Evolutionary conservation across 2,797 vertebrate genomes (phyloP).

Genomic region (Crenichthys baileyi): DNA sequence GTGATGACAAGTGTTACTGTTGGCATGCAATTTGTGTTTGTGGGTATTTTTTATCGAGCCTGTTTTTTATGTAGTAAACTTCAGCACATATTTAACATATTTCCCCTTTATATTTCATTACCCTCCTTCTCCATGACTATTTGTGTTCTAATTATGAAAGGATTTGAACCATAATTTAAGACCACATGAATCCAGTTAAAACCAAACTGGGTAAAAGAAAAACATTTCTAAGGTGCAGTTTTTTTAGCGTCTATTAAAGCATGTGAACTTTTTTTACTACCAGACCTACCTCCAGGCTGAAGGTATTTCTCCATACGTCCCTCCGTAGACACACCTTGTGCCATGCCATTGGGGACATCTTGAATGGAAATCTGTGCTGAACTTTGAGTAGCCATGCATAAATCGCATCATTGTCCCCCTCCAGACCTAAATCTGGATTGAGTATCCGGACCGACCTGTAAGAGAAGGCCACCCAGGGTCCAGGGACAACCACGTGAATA

Average conservation of each 20-base stretch:
- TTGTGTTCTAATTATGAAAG: neutral
- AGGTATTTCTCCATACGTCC: constrained; percentile 51
- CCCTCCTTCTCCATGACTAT: neutral
- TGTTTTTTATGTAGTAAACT: neutral
- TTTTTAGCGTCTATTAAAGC: neutral
- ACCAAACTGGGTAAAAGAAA: neutral
- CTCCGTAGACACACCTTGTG: constrained; percentile 76
- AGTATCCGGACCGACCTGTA: constrained; percentile 65
- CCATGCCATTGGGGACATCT: constrained; percentile 63
- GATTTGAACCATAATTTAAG: neutral
- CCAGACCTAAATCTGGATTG: constrained; percentile 73
- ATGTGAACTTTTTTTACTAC: neutral
- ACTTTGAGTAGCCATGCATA: constrained; percentile 79
- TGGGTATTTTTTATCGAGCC: neutral
- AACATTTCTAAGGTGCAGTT: neutral
- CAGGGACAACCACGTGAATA: constrained; percentile 66
- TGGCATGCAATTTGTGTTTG: neutral
- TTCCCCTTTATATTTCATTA: neutral
- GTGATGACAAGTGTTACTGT: neutral
- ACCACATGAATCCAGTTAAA: neutral
- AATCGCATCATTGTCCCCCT: constrained; percentile 71
- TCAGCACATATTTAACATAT: neutral
- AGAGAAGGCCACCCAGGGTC: constrained; percentile 80
- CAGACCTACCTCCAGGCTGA: constrained; percentile 74
- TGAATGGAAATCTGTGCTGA: constrained; percentile 69